phyloP scores from a whole-genome alignment of 2,797 vertebrate species.

The Garrulus glandarius region DNA sequence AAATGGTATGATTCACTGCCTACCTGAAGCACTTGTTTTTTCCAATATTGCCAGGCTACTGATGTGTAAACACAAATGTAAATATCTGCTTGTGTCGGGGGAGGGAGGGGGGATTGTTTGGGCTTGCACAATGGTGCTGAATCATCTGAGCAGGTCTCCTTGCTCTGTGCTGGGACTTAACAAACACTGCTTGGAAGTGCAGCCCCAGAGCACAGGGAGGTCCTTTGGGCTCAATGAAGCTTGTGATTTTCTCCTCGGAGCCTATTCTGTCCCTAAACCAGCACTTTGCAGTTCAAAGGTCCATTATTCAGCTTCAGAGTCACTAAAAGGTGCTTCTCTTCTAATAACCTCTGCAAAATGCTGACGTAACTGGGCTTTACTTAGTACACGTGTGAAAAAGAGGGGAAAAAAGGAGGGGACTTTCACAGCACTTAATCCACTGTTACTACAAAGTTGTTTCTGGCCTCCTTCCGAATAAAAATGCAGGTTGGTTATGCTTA shows the following conservation, averaged over 20 bases:
- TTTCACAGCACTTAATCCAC: not conserved
- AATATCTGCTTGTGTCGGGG: not conserved
- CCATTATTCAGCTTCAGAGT: not conserved
- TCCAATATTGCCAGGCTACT: conserved; percentile 10
- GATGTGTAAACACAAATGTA: conserved; percentile 17
- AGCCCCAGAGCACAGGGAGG: not conserved
- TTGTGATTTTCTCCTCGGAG: not conserved
- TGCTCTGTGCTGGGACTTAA: not conserved
- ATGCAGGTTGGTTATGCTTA: not conserved
- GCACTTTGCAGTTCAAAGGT: not conserved
- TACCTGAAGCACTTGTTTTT: not conserved
- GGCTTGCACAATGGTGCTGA: conserved; percentile 25
- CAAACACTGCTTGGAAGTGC: not conserved
- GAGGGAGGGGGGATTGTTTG: not conserved
- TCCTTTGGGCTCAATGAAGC: not conserved
- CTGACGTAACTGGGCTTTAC: not conserved
- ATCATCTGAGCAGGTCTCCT: conserved; percentile 33
- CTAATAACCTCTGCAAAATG: not conserved
- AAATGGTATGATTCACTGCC: not conserved
- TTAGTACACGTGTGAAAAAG: not conserved
- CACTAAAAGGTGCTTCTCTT: not conserved
- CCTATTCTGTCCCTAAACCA: not conserved
- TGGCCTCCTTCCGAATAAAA: not conserved
- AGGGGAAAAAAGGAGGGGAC: not conserved
- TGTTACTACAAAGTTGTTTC: not conserved